Evolutionary conservation across 1,140 invertebrate species (phyloP).

Genomic region (Caerostris darwini): DNA sequence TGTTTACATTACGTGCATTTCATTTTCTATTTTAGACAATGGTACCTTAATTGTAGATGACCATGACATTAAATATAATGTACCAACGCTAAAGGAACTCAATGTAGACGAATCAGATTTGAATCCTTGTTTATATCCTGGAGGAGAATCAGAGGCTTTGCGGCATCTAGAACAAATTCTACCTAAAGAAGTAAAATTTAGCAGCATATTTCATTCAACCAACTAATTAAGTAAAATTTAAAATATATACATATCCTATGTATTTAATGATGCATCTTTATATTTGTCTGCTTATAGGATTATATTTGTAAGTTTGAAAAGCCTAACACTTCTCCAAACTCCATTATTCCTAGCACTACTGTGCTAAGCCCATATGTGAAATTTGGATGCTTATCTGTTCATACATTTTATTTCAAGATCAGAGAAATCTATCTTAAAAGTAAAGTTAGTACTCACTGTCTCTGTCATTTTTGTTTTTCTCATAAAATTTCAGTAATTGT

Average conservation of each 20-base stretch:
- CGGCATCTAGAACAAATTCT: constrained; percentile 24
- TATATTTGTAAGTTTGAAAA: constrained; percentile 76
- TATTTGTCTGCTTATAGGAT: neutral
- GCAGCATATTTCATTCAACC: neutral
- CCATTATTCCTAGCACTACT: constrained; percentile 70
- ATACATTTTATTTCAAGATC: constrained; percentile 60
- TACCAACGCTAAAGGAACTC: constrained; percentile 69
- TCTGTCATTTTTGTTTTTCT: neutral
- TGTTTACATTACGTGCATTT: neutral
- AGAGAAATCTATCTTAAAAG: constrained; percentile 65
- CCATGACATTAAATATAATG: constrained; percentile 57
- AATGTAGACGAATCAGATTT: constrained; percentile 29
- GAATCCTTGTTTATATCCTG: constrained; percentile 61
- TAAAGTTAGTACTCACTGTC: constrained; percentile 31
- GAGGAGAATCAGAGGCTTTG: constrained; percentile 70
- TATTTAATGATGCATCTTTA: too few species aligned
- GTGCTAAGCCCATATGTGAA: constrained; percentile 76
- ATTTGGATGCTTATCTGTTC: constrained; percentile 72
- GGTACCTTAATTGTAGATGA: constrained; percentile 10
- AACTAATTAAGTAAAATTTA: neutral
- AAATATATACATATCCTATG: neutral
- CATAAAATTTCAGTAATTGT: too few species aligned
- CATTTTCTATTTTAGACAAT: constrained; percentile 23
- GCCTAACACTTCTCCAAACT: constrained; percentile 71
- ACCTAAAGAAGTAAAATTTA: constrained; percentile 29